phyloP scores from a whole-genome alignment of 2,888 invertebrate species.

The Melinaea marsaeus region DNA sequence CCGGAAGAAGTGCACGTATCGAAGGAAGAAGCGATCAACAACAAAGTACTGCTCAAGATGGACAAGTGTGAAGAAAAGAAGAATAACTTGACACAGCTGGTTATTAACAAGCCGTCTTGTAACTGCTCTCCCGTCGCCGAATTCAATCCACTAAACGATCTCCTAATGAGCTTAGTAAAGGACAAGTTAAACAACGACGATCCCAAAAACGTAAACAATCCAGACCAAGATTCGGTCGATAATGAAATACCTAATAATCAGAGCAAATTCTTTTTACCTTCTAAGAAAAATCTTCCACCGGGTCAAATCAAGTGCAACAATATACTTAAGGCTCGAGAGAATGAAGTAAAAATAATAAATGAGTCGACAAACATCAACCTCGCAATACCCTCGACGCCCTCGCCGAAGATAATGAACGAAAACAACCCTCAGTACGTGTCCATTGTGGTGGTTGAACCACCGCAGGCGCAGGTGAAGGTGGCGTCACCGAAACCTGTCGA shows the following conservation, averaged over 20 bases:
- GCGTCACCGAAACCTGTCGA: conserved; percentile 69
- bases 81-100: conserved; percentile 64
- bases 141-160: conserved; percentile 70
- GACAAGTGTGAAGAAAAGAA: conserved; percentile 69
- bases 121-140: conserved; percentile 69
- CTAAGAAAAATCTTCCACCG: conserved; percentile 87
- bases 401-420: conserved; percentile 76
- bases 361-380: conserved; percentile 67
- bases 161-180: conserved; percentile 72
- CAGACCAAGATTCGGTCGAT: conserved; percentile 69
- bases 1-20: conserved; percentile 60
- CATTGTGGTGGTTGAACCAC: conserved; percentile 72
- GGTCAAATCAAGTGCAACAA: conserved; percentile 95
- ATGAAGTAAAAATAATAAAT: conserved; percentile 69
- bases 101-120: conserved; percentile 66
- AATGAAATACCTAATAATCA: conserved; percentile 84
- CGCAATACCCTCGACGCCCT: conserved; percentile 68
- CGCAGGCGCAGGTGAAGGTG: conserved; percentile 56
- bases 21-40: conserved; percentile 71
- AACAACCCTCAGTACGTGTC: conserved; percentile 72
- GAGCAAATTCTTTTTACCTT: conserved; percentile 80
- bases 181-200: conserved; percentile 80
- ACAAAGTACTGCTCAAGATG: conserved; percentile 68
- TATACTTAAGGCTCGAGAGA: conserved; percentile 89
- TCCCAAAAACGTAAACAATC: conserved; percentile 80